Conservation (phyloP, 2,797 vertebrate species). For the Melanotaenia pygmaea region DNA sequence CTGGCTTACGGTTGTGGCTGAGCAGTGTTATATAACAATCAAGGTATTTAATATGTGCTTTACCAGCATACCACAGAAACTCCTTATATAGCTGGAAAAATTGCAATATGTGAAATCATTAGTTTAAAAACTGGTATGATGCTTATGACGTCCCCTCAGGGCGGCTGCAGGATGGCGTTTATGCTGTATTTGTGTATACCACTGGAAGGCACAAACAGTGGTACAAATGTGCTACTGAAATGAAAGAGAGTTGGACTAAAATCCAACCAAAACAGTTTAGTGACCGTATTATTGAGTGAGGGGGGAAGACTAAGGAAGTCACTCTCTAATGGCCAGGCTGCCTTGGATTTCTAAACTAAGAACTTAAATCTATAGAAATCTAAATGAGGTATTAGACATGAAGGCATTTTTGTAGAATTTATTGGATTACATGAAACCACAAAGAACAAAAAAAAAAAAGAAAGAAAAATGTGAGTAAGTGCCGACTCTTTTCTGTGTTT, state of each 20-base stretch:
- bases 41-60: neutral
- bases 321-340: neutral
- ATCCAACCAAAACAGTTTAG: neutral
- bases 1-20: neutral
- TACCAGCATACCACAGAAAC: neutral
- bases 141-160: neutral
- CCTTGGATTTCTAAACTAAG: conserved; percentile 8
- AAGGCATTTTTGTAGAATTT: conserved; percentile 8
- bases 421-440: conserved; percentile 1
- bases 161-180: neutral
- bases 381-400: neutral
- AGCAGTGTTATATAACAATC: neutral
- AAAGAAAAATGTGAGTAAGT: neutral
- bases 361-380: neutral
- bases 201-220: neutral
- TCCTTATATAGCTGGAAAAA: neutral
- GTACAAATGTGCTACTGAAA: neutral
- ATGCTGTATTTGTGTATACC: neutral
- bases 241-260: neutral
- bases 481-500: neutral
- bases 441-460: conserved; percentile 1
- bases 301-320: neutral
- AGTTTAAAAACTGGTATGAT: neutral
- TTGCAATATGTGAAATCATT: neutral
- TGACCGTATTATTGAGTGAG: neutral